Conservation (phyloP, 2,888 invertebrate species). For the Cryptocephalus moraei region DNA sequence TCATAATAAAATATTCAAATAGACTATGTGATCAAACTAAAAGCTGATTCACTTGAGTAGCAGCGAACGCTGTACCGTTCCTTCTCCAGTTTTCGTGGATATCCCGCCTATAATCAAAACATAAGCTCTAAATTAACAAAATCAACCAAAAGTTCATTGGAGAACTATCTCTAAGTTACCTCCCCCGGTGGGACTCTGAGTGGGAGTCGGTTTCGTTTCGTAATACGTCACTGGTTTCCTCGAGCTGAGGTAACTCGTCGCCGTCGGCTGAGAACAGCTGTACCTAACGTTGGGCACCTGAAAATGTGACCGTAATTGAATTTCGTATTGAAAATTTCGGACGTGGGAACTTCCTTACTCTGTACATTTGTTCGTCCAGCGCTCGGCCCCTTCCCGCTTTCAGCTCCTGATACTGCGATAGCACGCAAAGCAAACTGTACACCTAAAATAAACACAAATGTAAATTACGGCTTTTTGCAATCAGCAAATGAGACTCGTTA, state of each 20-base stretch:
- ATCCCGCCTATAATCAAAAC: too few species aligned
- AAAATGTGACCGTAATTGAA: background rate
- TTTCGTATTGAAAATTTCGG: background rate
- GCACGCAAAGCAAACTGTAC: slow-evolving; percentile 73
- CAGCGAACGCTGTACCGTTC: too few species aligned
- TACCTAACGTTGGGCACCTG: slow-evolving; percentile 46
- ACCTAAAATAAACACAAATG: slow-evolving; percentile 43
- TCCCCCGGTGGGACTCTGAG: slow-evolving; percentile 39
- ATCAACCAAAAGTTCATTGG: too few species aligned
- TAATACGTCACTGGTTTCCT: slow-evolving; percentile 39
- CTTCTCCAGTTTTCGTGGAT: too few species aligned
- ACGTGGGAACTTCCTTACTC: slow-evolving; percentile 35
- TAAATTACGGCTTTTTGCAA: background rate
- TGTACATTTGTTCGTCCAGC: slow-evolving; percentile 50
- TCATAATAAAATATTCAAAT: too few species aligned
- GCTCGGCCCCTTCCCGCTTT: slow-evolving; percentile 62
- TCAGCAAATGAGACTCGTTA: too few species aligned
- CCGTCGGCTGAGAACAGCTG: slow-evolving; percentile 40
- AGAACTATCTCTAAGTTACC: too few species aligned
- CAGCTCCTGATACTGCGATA: slow-evolving; percentile 80
- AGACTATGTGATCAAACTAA: too few species aligned
- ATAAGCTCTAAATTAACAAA: too few species aligned
- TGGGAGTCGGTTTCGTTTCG: slow-evolving; percentile 45
- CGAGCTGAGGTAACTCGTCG: slow-evolving; percentile 44
- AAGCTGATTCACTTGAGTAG: too few species aligned